phyloP scores from a whole-genome alignment of 2,797 vertebrate genomes.

The Danio albolineatus region DNA sequence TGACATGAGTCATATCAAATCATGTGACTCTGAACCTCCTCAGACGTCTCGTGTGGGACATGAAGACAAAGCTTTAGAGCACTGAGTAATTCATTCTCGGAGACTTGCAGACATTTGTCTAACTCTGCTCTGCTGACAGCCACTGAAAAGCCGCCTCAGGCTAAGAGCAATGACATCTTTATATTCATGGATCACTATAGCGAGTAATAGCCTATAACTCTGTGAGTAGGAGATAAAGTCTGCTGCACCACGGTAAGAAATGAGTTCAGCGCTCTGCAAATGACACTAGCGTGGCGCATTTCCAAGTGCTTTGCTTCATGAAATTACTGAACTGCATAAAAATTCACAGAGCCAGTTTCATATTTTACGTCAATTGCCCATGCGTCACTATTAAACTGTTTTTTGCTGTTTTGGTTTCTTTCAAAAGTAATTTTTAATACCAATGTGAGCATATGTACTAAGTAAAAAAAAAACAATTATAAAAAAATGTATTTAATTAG shows the following conservation, averaged over 20 bases:
- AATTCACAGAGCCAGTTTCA: neutral
- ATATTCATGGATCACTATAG: slow-evolving; percentile 18
- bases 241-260: neutral
- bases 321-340: slow-evolving; percentile 8
- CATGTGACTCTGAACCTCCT: slow-evolving; percentile 4
- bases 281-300: neutral
- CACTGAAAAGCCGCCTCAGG: slow-evolving; percentile 3
- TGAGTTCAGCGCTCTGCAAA: slow-evolving; percentile 13
- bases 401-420: neutral
- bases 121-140: slow-evolving; percentile 1
- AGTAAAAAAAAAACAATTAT: no score
- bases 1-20: neutral
- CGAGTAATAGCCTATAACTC: slow-evolving; percentile 1
- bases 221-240: slow-evolving; percentile 17
- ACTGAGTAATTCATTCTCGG: neutral
- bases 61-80: neutral
- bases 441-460: no score
- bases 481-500: no score
- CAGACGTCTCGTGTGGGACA: neutral
- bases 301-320: neutral
- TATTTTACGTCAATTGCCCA: neutral
- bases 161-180: slow-evolving; percentile 8
- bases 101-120: slow-evolving; percentile 14
- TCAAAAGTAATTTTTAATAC: neutral
- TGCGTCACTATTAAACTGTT: neutral